These are phyloP conservation scores for Myotis daubentonii DNA, from an alignment of 2,797 vertebrate species.

Conservation along the genomic window DNA sequence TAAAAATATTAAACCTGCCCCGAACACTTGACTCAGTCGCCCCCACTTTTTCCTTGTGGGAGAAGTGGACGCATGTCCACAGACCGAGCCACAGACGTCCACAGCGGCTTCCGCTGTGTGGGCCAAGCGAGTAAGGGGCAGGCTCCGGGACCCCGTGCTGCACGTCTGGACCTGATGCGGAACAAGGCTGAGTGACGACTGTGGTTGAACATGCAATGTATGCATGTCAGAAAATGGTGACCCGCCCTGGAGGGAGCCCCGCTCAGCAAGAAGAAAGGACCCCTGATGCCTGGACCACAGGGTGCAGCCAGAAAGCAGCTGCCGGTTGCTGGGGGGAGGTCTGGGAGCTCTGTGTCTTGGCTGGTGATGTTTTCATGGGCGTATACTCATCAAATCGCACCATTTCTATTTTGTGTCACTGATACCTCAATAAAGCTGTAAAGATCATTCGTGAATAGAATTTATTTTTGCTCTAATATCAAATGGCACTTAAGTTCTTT, in stretches of 20 bases:
- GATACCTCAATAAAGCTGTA: neutral
- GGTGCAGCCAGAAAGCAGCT: too few species aligned
- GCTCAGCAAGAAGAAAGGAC: too few species aligned
- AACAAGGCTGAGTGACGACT: too few species aligned
- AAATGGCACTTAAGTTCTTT: neutral
- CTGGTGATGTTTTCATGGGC: neutral
- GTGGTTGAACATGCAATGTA: too few species aligned
- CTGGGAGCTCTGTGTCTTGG: neutral
- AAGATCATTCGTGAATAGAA: neutral
- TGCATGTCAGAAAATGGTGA: too few species aligned
- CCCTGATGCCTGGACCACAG: too few species aligned
- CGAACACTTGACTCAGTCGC: neutral
- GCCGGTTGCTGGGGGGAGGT: neutral
- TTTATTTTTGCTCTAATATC: neutral
- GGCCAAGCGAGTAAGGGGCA: neutral
- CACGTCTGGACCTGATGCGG: too few species aligned
- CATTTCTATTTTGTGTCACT: neutral
- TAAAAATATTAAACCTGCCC: neutral
- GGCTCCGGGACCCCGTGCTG: too few species aligned
- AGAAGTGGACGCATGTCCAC: neutral
- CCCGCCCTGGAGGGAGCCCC: too few species aligned
- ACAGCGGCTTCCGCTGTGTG: too few species aligned
- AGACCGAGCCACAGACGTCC: neutral
- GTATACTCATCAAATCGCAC: neutral
- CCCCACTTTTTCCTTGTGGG: neutral